phyloP scores from a whole-genome alignment of 2,888 invertebrate species.

The Clivina fossor region DNA sequence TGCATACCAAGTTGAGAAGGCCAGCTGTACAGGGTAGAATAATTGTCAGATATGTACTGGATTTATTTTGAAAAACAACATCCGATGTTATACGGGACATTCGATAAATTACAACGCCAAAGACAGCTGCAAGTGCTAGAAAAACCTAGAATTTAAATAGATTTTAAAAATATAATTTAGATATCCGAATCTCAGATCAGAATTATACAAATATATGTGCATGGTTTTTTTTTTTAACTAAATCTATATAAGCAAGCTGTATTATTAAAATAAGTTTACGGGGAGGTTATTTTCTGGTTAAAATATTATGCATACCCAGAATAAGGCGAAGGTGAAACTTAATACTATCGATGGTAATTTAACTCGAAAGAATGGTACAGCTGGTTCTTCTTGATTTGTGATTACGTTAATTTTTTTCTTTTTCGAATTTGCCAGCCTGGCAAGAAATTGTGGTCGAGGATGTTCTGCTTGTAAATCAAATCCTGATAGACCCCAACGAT shows the following conservation, averaged over 20 bases:
- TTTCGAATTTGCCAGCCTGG: conserved; percentile 21
- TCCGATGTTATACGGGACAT: conserved; percentile 66
- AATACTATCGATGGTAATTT: conserved; percentile 70
- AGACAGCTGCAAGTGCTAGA: conserved; percentile 71
- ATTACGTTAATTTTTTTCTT: conserved; percentile 58
- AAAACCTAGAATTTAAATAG: conserved; percentile 55
- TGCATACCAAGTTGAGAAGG: conserved; percentile 73
- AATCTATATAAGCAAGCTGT: not conserved
- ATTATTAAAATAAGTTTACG: no score
- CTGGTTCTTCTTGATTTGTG: conserved; percentile 66
- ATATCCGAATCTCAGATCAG: no score
- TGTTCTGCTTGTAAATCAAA: conserved; percentile 75
- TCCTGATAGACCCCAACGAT: conserved; percentile 78
- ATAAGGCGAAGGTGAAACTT: conserved; percentile 68
- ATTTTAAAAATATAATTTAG: not conserved
- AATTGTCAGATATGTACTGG: conserved; percentile 62
- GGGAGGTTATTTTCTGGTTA: not conserved
- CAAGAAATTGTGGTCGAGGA: conserved; percentile 74
- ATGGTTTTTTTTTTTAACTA: not conserved
- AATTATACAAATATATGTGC: no score
- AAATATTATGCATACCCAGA: conserved; percentile 50
- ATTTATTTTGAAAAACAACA: conserved; percentile 56
- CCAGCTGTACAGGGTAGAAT: conserved; percentile 76
- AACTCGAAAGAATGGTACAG: conserved; percentile 75
- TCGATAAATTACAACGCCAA: conserved; percentile 76